Base-by-base conservation (phyloP, 2,797 vertebrate genomes). In the Neopelma chrysocephalum region DNA sequence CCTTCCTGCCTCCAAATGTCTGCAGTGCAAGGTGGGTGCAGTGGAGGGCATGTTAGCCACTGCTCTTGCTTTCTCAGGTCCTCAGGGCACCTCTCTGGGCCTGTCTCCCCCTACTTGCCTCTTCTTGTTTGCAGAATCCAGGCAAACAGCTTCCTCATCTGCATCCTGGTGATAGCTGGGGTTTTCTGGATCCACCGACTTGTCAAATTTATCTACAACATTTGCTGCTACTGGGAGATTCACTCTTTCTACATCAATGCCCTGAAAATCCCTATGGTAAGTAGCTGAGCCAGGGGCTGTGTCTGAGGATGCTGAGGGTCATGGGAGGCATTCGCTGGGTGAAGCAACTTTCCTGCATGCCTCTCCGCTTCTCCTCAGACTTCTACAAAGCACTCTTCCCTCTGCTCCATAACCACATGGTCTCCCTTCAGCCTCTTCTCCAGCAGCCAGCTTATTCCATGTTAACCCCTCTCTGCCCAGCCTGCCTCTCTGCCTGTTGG, bases 221-320 rank as follows among this genome's bases (percentile, higher is more conserved):
- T 99, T 86, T 99, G 99, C 98, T 99, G 99, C 97, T 99, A 99
- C 96, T 99, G 99, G 99, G 99, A 99, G 97, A 99, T 99, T 96
- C 98, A 99, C 82, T 99, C 99, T 58, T 99, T 99, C 95, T 99
- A 99, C 96, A 99, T 98, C 93, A 99, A 98, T 18, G 99, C 99
- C 23, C 98, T 99, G 56, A 99, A 98, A 95, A 99, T 99, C 97
- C 98, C 98, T 47, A 99, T 99, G 99, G 99, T 99, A 95, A 98
- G 98, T 60, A 11, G 3, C 38, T 84, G 61, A 58, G 36, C 36
- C 36, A 23, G n/a, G 47, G 65, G 65, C 42, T 1, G 2, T 2
- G 0, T 56, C 15, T 0, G 0, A 22, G 43, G 19, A 62, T 9
- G 4, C 42, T 2, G 1, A n/a, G 38, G 78, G 45, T 18, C 0